phyloP scores from a whole-genome alignment of 2,888 invertebrate genomes.

The Steromphala cineraria region DNA sequence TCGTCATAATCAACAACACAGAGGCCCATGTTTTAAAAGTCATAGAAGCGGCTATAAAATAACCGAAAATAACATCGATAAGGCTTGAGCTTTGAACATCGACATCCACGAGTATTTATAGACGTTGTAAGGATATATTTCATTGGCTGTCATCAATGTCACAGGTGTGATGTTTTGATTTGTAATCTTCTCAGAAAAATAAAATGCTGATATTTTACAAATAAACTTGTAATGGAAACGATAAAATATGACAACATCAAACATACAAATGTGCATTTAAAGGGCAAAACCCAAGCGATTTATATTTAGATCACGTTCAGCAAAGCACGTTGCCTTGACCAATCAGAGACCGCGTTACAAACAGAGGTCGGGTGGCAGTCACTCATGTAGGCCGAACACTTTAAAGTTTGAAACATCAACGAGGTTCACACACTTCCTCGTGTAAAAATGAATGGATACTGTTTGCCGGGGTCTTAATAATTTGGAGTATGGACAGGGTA shows the following conservation, averaged over 20 bases:
- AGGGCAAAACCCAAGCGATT: too few relatives aligned
- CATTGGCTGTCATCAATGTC: not conserved
- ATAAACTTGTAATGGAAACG: too few relatives aligned
- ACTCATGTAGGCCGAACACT: conserved; percentile 10
- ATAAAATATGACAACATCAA: too few relatives aligned
- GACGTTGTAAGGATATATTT: not conserved
- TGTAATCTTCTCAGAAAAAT: too few relatives aligned
- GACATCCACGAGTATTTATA: not conserved
- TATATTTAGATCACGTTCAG: too few relatives aligned
- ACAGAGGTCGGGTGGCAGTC: not conserved
- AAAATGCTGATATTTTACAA: too few relatives aligned
- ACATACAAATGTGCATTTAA: too few relatives aligned
- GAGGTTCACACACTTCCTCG: not conserved
- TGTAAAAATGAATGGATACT: conserved; percentile 18
- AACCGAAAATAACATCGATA: too few relatives aligned
- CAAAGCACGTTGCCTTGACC: not conserved
- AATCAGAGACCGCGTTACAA: not conserved
- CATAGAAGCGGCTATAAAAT: too few relatives aligned
- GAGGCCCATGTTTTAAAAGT: too few relatives aligned
- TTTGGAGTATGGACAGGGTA: conserved; percentile 41
- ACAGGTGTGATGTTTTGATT: not conserved
- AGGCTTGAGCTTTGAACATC: too few relatives aligned
- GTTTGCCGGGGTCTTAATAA: conserved; percentile 8
- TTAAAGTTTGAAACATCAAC: conserved; percentile 18
- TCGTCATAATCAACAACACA: too few relatives aligned